Evolutionary conservation across 2,797 vertebrate genomes (phyloP), one percentile per base, ranked within the genome.

Genomic region (Tapirus indicus): DNA sequence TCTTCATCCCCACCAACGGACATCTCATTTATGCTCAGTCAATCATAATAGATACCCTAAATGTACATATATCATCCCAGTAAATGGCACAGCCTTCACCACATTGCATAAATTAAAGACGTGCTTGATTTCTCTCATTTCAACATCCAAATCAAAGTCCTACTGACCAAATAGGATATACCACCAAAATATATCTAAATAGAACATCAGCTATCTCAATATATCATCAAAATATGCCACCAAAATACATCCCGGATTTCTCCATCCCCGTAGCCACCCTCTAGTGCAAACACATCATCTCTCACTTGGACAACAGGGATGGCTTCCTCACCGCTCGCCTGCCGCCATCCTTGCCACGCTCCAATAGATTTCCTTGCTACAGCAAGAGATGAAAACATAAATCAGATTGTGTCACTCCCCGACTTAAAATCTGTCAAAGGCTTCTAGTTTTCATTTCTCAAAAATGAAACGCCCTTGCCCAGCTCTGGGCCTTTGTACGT

Each of bases 121-220:
- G 27, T 86, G 13, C 44, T 44, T 72, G n/a, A 52, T 90, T 97
- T 75, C 49, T 88, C 38, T 94, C 79, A 47, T 32, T 78, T 56
- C 44, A 94, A 78, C 4, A 27, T 72, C 35, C n/a, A 80, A 82
- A 78, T 64, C 64, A 9, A 96, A 96, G 52, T 75, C 44, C 21
- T 85, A 49, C 29, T 86, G 56, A n/a, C 16, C 29, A 83, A 97
- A 80, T n/a, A 56, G 17, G 7, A 41, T 38, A 91, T 71, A 47
- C 1, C 41, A 77, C 18, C 49, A 91, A 94, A 66, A 74, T 72
- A 27, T 68, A 88, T 82, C 47, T 92, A 68, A 29, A 71, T 62
- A 77, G n/a, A 47, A 32, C n/a, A 83, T 62, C 29, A 94, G 84
- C 47, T 47, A 77, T 35, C 32, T 92, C 44, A 54, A 54, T n/a